A percentile compares a stretch with the other conserved stretches of the same genome.
phyloP scores from a whole-genome alignment of 2,113 vertebrate genomes.

The Meriones unguiculatus region DNA sequence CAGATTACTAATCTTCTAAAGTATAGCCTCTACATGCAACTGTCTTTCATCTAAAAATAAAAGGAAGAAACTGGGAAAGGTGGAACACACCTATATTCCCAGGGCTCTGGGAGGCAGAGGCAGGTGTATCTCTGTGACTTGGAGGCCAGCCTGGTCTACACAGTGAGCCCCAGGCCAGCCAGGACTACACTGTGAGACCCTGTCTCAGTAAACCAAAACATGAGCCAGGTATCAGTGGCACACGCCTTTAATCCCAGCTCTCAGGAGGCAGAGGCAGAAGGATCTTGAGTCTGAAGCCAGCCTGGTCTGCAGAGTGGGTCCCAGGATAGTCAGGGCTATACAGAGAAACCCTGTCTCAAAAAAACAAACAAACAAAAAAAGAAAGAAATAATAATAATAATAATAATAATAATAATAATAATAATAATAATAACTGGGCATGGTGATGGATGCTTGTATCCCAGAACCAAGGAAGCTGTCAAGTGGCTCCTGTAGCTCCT shows the following conservation, averaged over 20 bases:
- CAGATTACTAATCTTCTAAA: slow-evolving; percentile 31
- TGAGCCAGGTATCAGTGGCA: not conserved
- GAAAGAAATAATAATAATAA: not conserved
- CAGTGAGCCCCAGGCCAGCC: not conserved
- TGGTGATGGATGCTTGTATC: not conserved
- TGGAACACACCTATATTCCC: no score
- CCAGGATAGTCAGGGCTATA: not conserved
- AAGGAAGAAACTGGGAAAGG: not conserved
- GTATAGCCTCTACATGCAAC: not conserved
- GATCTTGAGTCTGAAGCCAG: not conserved
- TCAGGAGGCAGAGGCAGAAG: not conserved
- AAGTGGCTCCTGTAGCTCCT: not conserved
- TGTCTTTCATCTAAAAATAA: slow-evolving; percentile 1
- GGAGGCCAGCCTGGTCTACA: no score
- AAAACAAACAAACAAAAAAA: no score
- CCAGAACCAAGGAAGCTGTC: not conserved
- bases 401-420: not conserved
- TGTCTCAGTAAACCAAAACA: not conserved
- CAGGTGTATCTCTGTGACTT: not conserved
- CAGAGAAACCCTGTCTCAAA: no score
- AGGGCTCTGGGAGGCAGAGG: not conserved
- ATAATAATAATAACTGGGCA: not conserved
- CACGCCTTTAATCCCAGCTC: no score
- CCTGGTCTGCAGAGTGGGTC: not conserved
- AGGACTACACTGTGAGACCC: not conserved